phyloP scores from a whole-genome alignment of 2,113 vertebrate genomes.

The Atlantisia rogersi region DNA sequence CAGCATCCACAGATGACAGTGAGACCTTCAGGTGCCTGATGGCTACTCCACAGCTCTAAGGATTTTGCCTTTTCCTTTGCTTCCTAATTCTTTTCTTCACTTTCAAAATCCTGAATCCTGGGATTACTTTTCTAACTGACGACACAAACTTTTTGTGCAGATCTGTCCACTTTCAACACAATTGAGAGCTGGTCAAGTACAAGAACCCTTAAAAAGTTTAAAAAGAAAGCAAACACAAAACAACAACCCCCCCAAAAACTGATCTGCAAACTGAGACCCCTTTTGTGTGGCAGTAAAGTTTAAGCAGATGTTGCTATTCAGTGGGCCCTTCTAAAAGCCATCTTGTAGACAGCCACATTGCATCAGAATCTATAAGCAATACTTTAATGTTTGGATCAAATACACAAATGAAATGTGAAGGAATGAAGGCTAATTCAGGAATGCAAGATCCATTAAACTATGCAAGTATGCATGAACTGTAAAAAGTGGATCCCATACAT shows the following conservation, averaged over 20 bases:
- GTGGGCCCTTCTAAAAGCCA: not conserved
- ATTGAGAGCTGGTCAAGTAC: not conserved
- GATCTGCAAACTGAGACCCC: constrained; percentile 1
- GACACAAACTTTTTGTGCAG: not conserved
- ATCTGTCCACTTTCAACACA: not conserved
- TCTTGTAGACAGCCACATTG: not conserved
- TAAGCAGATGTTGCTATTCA: not conserved
- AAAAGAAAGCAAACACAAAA: not conserved
- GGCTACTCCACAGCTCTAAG: not conserved
- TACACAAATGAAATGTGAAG: constrained; percentile 68
- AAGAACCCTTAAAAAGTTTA: constrained; percentile 24
- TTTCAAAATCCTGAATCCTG: not conserved
- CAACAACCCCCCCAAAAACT: not conserved
- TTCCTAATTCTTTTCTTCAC: constrained; percentile 49
- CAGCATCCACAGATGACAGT: not conserved
- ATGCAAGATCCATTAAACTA: constrained; percentile 85
- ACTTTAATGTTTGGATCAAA: constrained; percentile 69
- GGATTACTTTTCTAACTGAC: not conserved
- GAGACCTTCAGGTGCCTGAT: not conserved
- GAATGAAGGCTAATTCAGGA: constrained; percentile 77
- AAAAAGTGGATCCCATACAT: constrained; percentile 81
- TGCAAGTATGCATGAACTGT: constrained; percentile 87
- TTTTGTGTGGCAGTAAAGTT: not conserved
- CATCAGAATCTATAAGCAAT: constrained; percentile 29
- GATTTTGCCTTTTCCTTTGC: not conserved